phyloP scores from a whole-genome alignment of 2,888 invertebrate species.

The Aphidoletes aphidimyza region DNA sequence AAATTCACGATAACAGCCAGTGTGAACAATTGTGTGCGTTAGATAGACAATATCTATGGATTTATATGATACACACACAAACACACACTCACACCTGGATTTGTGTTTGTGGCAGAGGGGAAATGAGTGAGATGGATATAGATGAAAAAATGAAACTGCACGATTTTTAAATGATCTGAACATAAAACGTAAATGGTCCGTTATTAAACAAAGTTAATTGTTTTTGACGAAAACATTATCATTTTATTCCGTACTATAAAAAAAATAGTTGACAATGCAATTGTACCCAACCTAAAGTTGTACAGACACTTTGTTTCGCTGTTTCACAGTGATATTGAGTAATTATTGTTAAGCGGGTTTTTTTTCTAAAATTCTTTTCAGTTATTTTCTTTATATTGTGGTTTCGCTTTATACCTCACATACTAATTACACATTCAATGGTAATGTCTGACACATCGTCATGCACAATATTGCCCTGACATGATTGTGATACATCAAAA shows the following conservation, averaged over 20 bases:
- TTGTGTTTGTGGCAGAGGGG: background rate
- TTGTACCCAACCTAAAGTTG: background rate
- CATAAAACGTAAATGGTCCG: background rate
- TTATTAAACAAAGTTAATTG: background rate
- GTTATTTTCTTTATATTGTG: background rate
- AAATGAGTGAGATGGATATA: background rate
- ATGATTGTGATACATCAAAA: background rate
- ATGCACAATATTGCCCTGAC: background rate
- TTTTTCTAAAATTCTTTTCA: background rate
- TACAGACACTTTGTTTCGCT: background rate
- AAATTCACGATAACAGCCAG: too few relatives aligned
- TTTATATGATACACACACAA: too few relatives aligned
- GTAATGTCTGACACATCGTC: background rate
- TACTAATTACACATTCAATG: conserved; percentile 18
- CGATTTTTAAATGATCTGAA: conserved; percentile 35
- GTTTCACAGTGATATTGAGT: background rate
- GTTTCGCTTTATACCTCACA: background rate
- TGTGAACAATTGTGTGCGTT: too few relatives aligned
- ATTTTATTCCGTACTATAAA: background rate
- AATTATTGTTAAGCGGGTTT: background rate
- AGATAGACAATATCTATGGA: too few relatives aligned
- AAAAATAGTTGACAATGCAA: background rate
- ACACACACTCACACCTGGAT: background rate
- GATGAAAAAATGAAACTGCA: background rate
- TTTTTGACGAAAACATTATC: background rate